Base-by-base conservation (phyloP, 2,888 invertebrate species). In the Hirtodrosophila duncani region DNA sequence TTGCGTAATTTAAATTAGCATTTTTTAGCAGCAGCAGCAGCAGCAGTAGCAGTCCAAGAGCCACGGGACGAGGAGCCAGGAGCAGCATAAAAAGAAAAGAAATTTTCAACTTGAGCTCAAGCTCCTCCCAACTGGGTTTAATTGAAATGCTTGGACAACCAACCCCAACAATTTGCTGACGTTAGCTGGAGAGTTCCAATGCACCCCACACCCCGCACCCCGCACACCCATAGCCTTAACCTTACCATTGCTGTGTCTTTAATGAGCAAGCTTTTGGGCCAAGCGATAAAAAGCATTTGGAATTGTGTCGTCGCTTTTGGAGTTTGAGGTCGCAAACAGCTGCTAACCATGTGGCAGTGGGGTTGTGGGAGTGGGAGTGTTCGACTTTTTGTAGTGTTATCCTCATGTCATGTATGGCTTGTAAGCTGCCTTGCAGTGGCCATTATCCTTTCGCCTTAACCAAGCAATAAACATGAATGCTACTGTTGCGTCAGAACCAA, bases 401-500 rank as follows among this genome's bases (percentile, higher is more conserved):
- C 23, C 36, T 36, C 13, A 36, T 42, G 48, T 51, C 30, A 38
- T 39, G 49, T 55, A 17, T 29, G 27, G 23, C 17, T 38, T 56
- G 56, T 63, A 61, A 63, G 65, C 63, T 63, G 53, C 62, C 62
- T 39, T 37, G 41, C 36, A 41, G 57, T 24, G 39, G 42, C 60
- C 61, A 67, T 63, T 72, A 80, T 79, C 75, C 70, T 74, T 77
- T 79, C 71, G 65, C 67, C 67, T 75, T 69, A 71, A 63, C 71
- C 71, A 75, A 72, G 65, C 67, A 66, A 84, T 82, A 83, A 84
- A 80, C 74, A 84, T 81, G 75, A 77, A 72, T 61, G 69, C 71
- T 74, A 83, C 81, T 78, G 79, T 67, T 80, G 68, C 75, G 63
- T 55, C 49, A 51, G 55, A 59, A 60, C 49, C 55, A 51, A 60